Percentiles rank a stretch among this genome's conserved stretches.
These are phyloP conservation scores for Sinelater perroti DNA, from an alignment of 2,888 invertebrate species.

Conservation along the genomic window DNA sequence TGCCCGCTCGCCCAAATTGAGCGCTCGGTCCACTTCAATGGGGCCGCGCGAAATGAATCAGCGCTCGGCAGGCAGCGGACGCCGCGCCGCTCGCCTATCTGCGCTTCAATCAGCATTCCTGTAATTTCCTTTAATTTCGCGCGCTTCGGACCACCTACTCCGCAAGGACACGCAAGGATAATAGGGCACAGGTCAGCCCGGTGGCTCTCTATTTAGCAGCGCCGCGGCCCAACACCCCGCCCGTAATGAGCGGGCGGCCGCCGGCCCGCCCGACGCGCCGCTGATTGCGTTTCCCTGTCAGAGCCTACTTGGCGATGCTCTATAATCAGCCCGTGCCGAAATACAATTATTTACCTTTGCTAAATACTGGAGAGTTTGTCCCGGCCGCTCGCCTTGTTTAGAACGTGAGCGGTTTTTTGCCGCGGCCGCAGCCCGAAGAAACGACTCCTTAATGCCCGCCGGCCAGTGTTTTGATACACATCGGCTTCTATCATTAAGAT, in stretches of 20 bases:
- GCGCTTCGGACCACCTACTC: constrained; percentile 37
- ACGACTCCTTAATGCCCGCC: neutral
- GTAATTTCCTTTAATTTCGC: constrained; percentile 36
- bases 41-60: constrained; percentile 24
- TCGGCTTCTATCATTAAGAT: too few relatives aligned
- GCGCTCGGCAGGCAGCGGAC: constrained; percentile 11
- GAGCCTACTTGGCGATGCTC: constrained; percentile 42
- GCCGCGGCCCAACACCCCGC: constrained; percentile 40
- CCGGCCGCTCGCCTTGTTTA: constrained; percentile 32
- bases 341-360: constrained; percentile 48
- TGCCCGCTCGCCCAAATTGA: constrained; percentile 9
- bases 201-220: constrained; percentile 40
- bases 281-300: constrained; percentile 44
- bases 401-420: constrained; percentile 25
- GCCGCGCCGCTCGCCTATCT: constrained; percentile 17
- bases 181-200: constrained; percentile 39
- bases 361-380: constrained; percentile 42
- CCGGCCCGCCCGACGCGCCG: constrained; percentile 34
- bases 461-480: neutral
- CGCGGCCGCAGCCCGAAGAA: neutral
- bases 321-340: constrained; percentile 47
- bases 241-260: constrained; percentile 42
- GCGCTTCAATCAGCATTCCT: constrained; percentile 29
- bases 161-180: constrained; percentile 40
- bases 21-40: constrained; percentile 24